These are phyloP conservation scores for Dipodomys ordii DNA, from an alignment of 2,113 vertebrate species.

Conservation along the genomic window DNA sequence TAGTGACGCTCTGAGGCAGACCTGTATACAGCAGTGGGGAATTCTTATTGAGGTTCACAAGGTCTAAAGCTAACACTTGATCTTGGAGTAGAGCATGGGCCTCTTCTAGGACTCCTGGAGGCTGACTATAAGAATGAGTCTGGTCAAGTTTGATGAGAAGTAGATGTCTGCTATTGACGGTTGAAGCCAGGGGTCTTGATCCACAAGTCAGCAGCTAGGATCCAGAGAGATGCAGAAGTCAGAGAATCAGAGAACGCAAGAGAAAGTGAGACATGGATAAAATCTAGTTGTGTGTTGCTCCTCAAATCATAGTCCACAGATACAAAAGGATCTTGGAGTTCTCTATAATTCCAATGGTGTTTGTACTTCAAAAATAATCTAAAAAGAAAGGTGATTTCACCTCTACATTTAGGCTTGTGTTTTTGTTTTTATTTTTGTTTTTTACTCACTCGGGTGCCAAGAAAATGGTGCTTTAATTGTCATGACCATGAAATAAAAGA, in stretches of 20 bases:
- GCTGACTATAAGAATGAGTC: background rate
- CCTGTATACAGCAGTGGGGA: background rate
- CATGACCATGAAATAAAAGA: background rate
- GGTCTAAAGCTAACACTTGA: no score
- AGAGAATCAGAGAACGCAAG: background rate
- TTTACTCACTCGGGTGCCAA: background rate
- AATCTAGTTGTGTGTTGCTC: background rate
- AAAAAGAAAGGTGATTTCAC: background rate
- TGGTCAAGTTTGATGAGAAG: background rate
- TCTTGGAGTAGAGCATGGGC: background rate
- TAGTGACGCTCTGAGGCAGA: background rate
- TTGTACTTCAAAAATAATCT: constrained; percentile 18
- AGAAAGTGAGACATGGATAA: background rate
- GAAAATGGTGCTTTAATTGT: background rate
- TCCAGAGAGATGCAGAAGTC: background rate
- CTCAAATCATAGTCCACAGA: background rate
- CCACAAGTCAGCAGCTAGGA: background rate
- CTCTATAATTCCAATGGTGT: background rate
- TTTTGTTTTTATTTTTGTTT: background rate
- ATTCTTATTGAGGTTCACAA: background rate
- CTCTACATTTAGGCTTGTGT: background rate
- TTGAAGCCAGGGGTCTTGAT: background rate
- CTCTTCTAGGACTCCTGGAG: background rate
- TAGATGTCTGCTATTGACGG: background rate
- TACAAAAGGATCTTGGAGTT: background rate